Percentiles rank a stretch among this genome's conserved stretches.
Evolutionary conservation across 23 tunicate species (phyloP).

Genomic region (Halocynthia aurantium): DNA sequence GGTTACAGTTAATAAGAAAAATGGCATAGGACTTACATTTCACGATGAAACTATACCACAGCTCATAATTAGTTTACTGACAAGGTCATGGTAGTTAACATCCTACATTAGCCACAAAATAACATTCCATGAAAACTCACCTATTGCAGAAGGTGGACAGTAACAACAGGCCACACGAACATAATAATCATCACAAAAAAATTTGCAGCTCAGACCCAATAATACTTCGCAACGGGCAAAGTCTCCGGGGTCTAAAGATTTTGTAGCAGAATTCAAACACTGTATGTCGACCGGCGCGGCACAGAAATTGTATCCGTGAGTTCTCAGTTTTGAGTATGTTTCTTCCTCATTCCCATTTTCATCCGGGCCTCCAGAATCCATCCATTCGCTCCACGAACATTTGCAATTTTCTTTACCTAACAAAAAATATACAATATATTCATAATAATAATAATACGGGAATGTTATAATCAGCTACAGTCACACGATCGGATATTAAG

Average conservation of each 20-base stretch:
- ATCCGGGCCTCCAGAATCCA: conserved; percentile 41
- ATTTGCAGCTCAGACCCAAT: conserved; percentile 40
- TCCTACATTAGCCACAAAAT: background rate
- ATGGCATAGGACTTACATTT: background rate
- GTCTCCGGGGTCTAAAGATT: background rate
- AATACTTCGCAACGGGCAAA: conserved; percentile 29
- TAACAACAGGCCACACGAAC: conserved; percentile 84
- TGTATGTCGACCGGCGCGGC: conserved; percentile 66
- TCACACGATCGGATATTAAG: too few species aligned
- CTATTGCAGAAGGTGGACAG: conserved; percentile 70
- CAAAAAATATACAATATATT: background rate
- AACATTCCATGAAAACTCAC: conserved; percentile 24
- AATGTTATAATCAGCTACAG: too few species aligned
- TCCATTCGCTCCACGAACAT: conserved; percentile 83
- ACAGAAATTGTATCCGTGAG: conserved; percentile 57
- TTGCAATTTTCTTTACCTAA: conserved; percentile 43
- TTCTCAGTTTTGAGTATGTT: conserved; percentile 29
- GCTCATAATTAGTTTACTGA: background rate
- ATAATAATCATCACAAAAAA: conserved; percentile 69
- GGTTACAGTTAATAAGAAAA: background rate
- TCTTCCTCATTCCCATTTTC: conserved; percentile 35
- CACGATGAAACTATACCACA: background rate
- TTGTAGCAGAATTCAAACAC: conserved; percentile 30
- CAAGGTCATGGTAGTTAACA: background rate
- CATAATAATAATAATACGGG: background rate